Conservation (phyloP, 2,888 invertebrate species). For the Adela reaumurella region DNA sequence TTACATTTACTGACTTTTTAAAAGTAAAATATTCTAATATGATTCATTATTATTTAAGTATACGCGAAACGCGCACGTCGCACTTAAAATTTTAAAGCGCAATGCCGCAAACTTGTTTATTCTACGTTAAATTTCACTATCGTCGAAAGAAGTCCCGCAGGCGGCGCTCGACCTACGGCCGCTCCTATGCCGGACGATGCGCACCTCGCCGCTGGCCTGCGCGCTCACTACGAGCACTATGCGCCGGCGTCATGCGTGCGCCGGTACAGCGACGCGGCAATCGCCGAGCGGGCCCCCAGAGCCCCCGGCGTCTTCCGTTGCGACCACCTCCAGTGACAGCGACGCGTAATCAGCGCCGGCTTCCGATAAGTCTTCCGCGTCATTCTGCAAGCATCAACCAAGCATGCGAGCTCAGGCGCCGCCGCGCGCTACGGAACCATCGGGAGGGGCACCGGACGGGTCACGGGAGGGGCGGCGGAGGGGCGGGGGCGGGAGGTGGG, state of each 20-base stretch:
- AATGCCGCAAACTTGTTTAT: no score
- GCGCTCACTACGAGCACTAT: not conserved
- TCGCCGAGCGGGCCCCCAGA: slow-evolving; percentile 19
- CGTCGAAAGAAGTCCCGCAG: no score
- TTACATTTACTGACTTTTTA: no score
- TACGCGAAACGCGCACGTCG: no score
- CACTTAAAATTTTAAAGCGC: no score
- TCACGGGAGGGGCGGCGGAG: slow-evolving; percentile 12
- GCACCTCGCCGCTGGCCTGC: not conserved
- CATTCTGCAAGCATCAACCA: slow-evolving; percentile 51
- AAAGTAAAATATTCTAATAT: no score
- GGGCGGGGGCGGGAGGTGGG: slow-evolving; percentile 10
- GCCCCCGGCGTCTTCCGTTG: slow-evolving; percentile 6
- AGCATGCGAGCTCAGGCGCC: slow-evolving; percentile 34
- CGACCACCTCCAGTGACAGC: slow-evolving; percentile 2
- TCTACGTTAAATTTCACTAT: no score
- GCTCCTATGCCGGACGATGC: not conserved
- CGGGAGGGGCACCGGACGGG: slow-evolving; percentile 13
- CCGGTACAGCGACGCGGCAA: slow-evolving; percentile 17
- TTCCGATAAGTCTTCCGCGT: slow-evolving; percentile 51
- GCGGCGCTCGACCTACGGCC: no score
- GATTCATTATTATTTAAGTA: no score
- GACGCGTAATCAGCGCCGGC: slow-evolving; percentile 24
- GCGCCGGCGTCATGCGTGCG: slow-evolving; percentile 8
- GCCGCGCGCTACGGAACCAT: slow-evolving; percentile 38